phyloP scores from a whole-genome alignment of 2,888 invertebrate species.

The Lasioglossum morio region DNA sequence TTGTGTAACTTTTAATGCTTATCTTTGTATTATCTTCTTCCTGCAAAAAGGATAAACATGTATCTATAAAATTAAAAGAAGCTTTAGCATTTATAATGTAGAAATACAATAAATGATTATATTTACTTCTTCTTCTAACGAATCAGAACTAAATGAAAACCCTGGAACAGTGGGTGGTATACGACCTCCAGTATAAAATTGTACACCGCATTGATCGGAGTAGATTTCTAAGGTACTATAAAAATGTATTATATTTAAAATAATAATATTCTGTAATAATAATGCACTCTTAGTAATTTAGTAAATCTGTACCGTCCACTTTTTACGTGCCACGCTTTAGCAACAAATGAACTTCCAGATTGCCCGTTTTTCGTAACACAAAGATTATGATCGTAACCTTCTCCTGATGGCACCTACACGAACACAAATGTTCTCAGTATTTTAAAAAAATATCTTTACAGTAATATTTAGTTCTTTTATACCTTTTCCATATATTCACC shows the following conservation, averaged over 20 bases:
- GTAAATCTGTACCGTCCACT: slow-evolving; percentile 73
- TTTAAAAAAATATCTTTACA: not conserved
- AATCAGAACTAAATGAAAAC: slow-evolving; percentile 26
- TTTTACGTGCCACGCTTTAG: slow-evolving; percentile 78
- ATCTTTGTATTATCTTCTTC: slow-evolving; percentile 4
- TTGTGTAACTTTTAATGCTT: slow-evolving; percentile 1
- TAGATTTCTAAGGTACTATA: slow-evolving; percentile 90
- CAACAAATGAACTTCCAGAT: slow-evolving; percentile 87
- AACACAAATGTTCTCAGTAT: not conserved
- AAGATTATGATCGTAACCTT: slow-evolving; percentile 93
- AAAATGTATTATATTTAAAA: slow-evolving; percentile 21
- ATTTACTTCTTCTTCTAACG: slow-evolving; percentile 14
- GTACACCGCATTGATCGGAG: slow-evolving; percentile 95
- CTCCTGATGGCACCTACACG: slow-evolving; percentile 84
- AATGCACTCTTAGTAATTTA: slow-evolving; percentile 8
- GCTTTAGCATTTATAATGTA: not conserved
- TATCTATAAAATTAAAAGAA: not conserved
- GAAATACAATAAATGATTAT: not conserved
- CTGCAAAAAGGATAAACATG: not conserved
- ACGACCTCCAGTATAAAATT: slow-evolving; percentile 90
- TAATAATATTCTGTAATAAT: slow-evolving; percentile 20
- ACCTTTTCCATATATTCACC: slow-evolving; percentile 88
- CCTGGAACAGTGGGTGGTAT: slow-evolving; percentile 61
- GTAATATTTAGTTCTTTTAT: slow-evolving; percentile 21
- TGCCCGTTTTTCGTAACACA: slow-evolving; percentile 86